phyloP scores from a whole-genome alignment of 2,797 vertebrate species.

The Cheirogaleus major region DNA sequence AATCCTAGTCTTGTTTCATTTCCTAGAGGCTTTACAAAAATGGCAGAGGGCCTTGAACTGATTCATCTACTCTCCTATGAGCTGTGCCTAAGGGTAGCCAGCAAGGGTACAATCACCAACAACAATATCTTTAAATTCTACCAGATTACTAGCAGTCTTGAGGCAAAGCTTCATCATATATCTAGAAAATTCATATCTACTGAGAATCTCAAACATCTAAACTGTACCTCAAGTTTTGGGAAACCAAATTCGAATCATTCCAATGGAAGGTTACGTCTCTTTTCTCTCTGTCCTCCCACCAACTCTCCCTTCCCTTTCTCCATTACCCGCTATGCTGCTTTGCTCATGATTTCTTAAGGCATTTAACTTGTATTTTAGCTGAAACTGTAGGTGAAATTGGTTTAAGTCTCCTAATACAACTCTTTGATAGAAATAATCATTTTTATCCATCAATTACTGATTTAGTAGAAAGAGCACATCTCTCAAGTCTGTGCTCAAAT shows the following conservation, averaged over 20 bases:
- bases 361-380: background rate
- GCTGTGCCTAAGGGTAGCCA: background rate
- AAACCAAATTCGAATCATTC: slow-evolving; percentile 22
- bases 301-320: background rate
- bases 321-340: background rate
- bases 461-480: background rate
- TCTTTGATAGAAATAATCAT: background rate
- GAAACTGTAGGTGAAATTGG: background rate
- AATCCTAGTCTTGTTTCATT: background rate
- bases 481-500: background rate
- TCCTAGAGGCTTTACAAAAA: background rate
- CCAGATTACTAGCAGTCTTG: background rate
- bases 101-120: background rate
- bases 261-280: background rate
- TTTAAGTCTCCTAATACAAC: background rate
- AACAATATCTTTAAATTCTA: background rate
- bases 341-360: background rate
- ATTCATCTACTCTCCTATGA: background rate
- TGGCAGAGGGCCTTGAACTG: background rate
- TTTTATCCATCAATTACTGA: background rate
- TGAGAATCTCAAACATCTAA: background rate
- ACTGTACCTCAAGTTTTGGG: background rate
- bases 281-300: background rate
- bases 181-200: background rate
- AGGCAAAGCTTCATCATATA: background rate